Percentiles rank a stretch among this genome's conserved stretches.
These are phyloP conservation scores for Tyria jacobaeae DNA, from an alignment of 2,888 invertebrate genomes.

Conservation along the genomic window DNA sequence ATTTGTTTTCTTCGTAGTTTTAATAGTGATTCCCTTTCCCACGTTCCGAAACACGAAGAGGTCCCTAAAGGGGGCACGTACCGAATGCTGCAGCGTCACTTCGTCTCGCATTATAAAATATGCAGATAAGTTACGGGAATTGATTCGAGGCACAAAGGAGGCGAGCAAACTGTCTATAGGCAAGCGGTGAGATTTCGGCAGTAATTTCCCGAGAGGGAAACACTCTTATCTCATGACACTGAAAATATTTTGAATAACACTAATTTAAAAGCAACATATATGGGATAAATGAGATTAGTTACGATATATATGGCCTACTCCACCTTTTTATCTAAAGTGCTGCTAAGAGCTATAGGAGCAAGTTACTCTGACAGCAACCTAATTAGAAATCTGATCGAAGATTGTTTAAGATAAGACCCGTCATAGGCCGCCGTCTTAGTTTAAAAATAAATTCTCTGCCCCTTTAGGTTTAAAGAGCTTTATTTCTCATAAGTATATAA, in stretches of 20 bases:
- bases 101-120: slow-evolving; percentile 83
- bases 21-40: slow-evolving; percentile 46
- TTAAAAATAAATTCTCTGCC: no score
- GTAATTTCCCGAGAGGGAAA: slow-evolving; percentile 83
- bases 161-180: slow-evolving; percentile 76
- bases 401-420: no score
- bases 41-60: slow-evolving; percentile 57
- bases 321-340: not conserved
- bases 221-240: slow-evolving; percentile 79
- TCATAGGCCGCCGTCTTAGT: no score
- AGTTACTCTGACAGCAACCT: not conserved
- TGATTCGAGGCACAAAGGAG: slow-evolving; percentile 84
- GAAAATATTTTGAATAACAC: slow-evolving; percentile 74
- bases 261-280: slow-evolving; percentile 37
- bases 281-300: not conserved
- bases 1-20: slow-evolving; percentile 47
- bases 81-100: slow-evolving; percentile 71
- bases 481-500: no score
- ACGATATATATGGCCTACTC: not conserved
- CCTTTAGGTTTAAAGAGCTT: no score
- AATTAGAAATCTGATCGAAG: no score
- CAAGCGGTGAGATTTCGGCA: slow-evolving; percentile 80
- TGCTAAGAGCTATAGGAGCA: not conserved
- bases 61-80: slow-evolving; percentile 66
- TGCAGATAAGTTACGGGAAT: slow-evolving; percentile 86